phyloP scores from a whole-genome alignment of 2,888 invertebrate genomes.

The Eupithecia exiguata region DNA sequence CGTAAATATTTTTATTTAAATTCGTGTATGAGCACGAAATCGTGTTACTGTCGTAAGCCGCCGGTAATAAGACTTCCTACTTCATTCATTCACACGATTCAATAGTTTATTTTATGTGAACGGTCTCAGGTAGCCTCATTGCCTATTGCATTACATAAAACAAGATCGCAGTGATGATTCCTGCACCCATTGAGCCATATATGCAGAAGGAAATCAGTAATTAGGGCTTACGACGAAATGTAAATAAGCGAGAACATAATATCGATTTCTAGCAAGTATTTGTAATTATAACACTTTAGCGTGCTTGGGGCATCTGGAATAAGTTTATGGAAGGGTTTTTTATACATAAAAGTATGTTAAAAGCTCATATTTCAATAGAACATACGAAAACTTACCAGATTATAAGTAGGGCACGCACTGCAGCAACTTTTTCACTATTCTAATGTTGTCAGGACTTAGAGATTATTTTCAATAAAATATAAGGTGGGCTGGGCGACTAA shows the following conservation, averaged over 20 bases:
- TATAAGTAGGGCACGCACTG: constrained; percentile 5
- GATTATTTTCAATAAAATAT: not conserved
- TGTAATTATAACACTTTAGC: not conserved
- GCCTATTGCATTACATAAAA: constrained; percentile 48
- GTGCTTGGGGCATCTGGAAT: not conserved
- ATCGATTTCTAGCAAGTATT: constrained; percentile 40
- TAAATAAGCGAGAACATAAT: constrained; percentile 49
- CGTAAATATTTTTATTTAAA: not conserved
- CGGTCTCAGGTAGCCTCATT: constrained; percentile 18
- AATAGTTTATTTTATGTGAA: constrained; percentile 16
- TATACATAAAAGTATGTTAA: not conserved
- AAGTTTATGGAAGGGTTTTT: not conserved
- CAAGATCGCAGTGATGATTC: constrained; percentile 31
- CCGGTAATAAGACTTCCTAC: constrained; percentile 7
- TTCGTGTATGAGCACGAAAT: constrained; percentile 3
- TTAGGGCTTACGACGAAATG: constrained; percentile 37
- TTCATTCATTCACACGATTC: not conserved
- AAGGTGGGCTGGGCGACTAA: not conserved
- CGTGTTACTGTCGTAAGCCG: not conserved
- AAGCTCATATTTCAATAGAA: not conserved
- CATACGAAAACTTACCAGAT: constrained; percentile 5
- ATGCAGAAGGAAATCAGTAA: constrained; percentile 48
- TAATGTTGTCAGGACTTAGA: not conserved
- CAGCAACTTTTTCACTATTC: not conserved
- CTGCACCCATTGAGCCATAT: constrained; percentile 29